Evolutionary conservation across 2,113 vertebrate genomes (phyloP), one percentile per base, ranked within the genome.

Genomic region (Nibea albiflora): DNA sequence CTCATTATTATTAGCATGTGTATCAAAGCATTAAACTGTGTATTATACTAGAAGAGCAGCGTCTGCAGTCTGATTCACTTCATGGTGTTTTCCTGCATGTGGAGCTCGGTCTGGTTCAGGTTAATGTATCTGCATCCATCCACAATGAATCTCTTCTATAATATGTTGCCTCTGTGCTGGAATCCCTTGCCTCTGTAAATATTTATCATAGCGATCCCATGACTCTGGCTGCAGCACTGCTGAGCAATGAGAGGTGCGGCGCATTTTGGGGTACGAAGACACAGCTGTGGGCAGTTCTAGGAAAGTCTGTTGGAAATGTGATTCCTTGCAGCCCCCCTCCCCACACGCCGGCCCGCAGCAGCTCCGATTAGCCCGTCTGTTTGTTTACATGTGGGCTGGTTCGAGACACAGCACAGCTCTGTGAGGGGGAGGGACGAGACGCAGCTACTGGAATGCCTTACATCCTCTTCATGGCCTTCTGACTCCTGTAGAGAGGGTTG

Each of bases 131-230:
- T 31, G 44, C 50, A 39, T 76, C 24, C 47, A 20, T 53, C 62
- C 76, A 65, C 73, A 67, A 20, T 78, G 73, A 82, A 3, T 76
- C 71, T 49, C 57, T 73, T 84, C 69, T 77, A 4, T 62, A 42
- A 83, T 72, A 47, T 15, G 70, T 76, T 74, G 62, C 71, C 67
- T 83, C 65, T 62, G 42, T 49, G 78, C 78, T 84, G 89, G 80
- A 91, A 88, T 88, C 64, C 69, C 20, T 49, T 65, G 68, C 68
- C 77, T 83, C 80, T 80, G 84, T 90, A 91, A 93, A 92, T 92
- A 91, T 93, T 93, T 91, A 84, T 85, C 54, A 50, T 60, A 80
- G 50, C 80, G 84, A 85, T 70, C 83, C 74, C 49, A 56, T 62
- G 73, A 81, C 85, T 88, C 24, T 44, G 63, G 65, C 85, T 49